phyloP scores from a whole-genome alignment of 2,888 invertebrate genomes.

The Bombyx huttoni region DNA sequence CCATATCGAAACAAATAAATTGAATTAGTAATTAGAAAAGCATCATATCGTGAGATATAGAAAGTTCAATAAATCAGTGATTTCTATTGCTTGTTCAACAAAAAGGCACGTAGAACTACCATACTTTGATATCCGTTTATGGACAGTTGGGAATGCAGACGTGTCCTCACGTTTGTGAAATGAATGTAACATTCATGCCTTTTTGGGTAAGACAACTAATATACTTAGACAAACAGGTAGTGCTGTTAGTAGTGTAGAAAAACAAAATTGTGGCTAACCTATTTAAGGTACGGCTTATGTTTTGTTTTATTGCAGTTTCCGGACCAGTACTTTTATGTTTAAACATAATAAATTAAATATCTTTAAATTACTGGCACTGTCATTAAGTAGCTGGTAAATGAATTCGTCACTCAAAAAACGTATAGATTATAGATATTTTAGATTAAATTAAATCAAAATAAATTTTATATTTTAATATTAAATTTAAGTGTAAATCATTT shows the following conservation, averaged over 20 bases:
- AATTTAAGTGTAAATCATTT: too few relatives aligned
- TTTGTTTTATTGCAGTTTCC: background rate
- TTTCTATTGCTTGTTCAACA: background rate
- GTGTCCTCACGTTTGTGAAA: background rate
- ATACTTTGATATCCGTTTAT: background rate
- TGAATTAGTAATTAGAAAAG: background rate
- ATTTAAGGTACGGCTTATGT: background rate
- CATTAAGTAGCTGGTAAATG: too few relatives aligned
- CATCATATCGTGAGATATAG: background rate
- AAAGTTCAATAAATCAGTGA: background rate
- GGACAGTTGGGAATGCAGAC: background rate
- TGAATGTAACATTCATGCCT: background rate
- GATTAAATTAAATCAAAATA: too few relatives aligned
- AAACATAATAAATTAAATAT: background rate
- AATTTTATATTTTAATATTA: too few relatives aligned
- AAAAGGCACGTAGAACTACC: background rate
- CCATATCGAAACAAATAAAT: background rate
- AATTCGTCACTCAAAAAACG: too few relatives aligned
- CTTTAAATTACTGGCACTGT: background rate
- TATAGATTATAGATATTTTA: too few relatives aligned
- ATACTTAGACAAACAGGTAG: background rate
- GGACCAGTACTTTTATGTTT: background rate
- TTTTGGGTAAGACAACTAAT: background rate
- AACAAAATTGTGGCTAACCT: background rate
- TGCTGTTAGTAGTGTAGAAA: background rate